Conservation (phyloP, 2,113 vertebrate genomes). For the Ardeotis arabs region DNA sequence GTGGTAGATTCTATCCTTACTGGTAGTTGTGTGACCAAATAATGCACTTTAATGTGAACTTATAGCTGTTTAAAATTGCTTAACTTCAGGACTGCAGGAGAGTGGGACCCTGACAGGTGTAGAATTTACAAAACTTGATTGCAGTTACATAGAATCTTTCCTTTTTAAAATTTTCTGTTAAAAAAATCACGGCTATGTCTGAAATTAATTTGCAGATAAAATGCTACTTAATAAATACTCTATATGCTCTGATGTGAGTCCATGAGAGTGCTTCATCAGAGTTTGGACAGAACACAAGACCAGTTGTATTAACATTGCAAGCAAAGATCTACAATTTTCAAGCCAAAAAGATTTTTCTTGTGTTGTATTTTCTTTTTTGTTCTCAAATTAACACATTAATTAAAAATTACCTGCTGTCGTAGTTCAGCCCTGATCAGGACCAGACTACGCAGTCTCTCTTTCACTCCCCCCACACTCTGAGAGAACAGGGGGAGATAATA, state of each 20-base stretch:
- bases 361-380: neutral
- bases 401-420: neutral
- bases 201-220: neutral
- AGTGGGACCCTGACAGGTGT: neutral
- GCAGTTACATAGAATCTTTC: neutral
- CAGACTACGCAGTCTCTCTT: too few species aligned
- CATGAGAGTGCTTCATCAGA: neutral
- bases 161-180: neutral
- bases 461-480: too few species aligned
- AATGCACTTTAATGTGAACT: neutral
- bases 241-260: neutral
- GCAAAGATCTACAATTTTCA: neutral
- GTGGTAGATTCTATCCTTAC: neutral
- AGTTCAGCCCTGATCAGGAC: too few species aligned
- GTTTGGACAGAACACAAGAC: neutral
- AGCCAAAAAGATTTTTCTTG: neutral
- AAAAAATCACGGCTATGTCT: neutral
- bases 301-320: neutral
- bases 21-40: neutral
- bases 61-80: neutral
- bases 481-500: too few species aligned
- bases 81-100: neutral
- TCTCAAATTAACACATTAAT: neutral
- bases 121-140: neutral
- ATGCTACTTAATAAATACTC: neutral